phyloP scores from a whole-genome alignment of 2,113 vertebrate species.

The Dromas ardeola region DNA sequence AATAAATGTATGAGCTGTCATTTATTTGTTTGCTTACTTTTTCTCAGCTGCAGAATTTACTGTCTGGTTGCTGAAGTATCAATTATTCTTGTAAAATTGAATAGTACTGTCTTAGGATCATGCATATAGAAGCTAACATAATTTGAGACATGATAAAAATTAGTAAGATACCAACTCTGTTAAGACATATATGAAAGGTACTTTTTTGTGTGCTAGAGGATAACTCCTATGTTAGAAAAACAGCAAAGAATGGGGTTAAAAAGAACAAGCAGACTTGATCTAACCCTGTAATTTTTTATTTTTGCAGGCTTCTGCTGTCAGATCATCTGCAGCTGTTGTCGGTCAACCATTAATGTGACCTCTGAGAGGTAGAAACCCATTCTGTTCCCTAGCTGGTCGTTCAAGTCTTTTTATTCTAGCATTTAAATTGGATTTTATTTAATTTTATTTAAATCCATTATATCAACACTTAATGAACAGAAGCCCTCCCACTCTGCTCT shows the following conservation, averaged over 20 bases:
- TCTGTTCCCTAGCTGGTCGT: background rate
- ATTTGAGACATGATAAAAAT: background rate
- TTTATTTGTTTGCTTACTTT: conserved; percentile 33
- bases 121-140: background rate
- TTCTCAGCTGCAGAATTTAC: background rate
- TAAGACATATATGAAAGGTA: background rate
- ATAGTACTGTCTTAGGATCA: background rate
- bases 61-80: background rate
- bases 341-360: conserved; percentile 10
- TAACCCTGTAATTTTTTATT: background rate
- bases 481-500: conserved; percentile 27
- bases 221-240: background rate
- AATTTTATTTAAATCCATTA: conserved; percentile 51
- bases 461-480: conserved; percentile 48
- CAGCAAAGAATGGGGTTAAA: background rate
- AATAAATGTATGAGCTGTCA: background rate
- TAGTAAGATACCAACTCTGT: background rate
- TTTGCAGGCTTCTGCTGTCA: conserved; percentile 1
- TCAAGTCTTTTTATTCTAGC: conserved; percentile 11
- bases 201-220: background rate
- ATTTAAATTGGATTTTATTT: conserved; percentile 32
- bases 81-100: background rate
- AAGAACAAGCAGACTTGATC: background rate
- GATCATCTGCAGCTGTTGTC: conserved; percentile 35
- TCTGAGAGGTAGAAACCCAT: background rate